These are phyloP conservation scores for Heteromyza rotundicornis DNA, from an alignment of 2,888 invertebrate genomes.

Conservation along the genomic window DNA sequence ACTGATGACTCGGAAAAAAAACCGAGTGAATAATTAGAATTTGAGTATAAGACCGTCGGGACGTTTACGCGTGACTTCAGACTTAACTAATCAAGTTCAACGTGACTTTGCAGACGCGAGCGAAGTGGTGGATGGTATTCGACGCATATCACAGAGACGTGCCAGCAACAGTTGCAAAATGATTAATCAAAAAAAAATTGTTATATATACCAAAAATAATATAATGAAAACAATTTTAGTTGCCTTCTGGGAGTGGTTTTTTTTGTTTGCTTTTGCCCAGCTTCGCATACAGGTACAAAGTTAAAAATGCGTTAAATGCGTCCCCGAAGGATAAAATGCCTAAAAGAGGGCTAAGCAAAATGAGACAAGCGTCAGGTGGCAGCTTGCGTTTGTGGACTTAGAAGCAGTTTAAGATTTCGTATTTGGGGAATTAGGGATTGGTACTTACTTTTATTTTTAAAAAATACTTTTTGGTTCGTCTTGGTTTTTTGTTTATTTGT, in stretches of 20 bases:
- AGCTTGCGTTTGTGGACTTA: constrained; percentile 34
- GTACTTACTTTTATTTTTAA: constrained; percentile 15
- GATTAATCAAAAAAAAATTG: constrained; percentile 53
- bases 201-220: constrained; percentile 28
- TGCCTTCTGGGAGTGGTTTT: constrained; percentile 47
- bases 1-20: constrained; percentile 51
- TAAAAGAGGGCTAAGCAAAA: constrained; percentile 19
- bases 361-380: constrained; percentile 25
- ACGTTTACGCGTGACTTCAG: constrained; percentile 42
- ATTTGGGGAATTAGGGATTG: constrained; percentile 53
- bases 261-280: constrained; percentile 18
- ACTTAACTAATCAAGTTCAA: constrained; percentile 54
- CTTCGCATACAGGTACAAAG: constrained; percentile 7
- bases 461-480: not conserved
- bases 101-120: constrained; percentile 38
- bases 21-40: constrained; percentile 53
- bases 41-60: constrained; percentile 54
- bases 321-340: constrained; percentile 22
- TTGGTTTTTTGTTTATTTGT: too few species aligned
- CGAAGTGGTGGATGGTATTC: too few species aligned
- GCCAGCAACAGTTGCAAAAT: constrained; percentile 44
- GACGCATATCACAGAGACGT: constrained; percentile 10
- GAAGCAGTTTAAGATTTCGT: constrained; percentile 51
- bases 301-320: constrained; percentile 28
- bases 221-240: constrained; percentile 52